Evolutionary conservation across 2,888 invertebrate species (phyloP).

Genomic region (Trichacis sp.): DNA sequence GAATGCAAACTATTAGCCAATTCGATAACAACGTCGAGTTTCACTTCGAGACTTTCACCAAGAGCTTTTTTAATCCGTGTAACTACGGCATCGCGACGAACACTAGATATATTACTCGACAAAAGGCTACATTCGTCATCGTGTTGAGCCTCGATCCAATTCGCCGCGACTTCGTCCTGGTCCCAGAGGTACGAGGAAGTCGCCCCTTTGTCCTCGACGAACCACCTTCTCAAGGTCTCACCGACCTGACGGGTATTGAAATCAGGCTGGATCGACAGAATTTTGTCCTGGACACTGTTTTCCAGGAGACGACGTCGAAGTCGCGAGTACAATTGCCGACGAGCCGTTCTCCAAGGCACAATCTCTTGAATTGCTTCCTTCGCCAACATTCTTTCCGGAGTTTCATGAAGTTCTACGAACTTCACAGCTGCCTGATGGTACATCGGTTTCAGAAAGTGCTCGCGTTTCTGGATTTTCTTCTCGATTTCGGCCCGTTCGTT

Average conservation of each 20-base stretch:
- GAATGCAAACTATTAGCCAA: slow-evolving; percentile 81
- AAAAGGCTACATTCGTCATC: slow-evolving; percentile 75
- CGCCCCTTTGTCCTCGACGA: slow-evolving; percentile 90
- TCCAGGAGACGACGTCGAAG: slow-evolving; percentile 85
- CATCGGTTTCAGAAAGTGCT: slow-evolving; percentile 82
- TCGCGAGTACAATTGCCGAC: slow-evolving; percentile 89
- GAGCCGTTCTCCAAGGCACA: slow-evolving; percentile 87
- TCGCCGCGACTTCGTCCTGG: slow-evolving; percentile 83
- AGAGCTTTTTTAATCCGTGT: slow-evolving; percentile 82
- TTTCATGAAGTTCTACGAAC: slow-evolving; percentile 98
- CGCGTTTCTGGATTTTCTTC: slow-evolving; percentile 78
- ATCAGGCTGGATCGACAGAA: slow-evolving; percentile 76
- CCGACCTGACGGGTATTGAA: slow-evolving; percentile 83
- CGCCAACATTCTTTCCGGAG: slow-evolving; percentile 96
- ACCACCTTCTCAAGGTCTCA: slow-evolving; percentile 93
- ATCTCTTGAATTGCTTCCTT: slow-evolving; percentile 93
- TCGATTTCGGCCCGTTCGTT: slow-evolving; percentile 74
- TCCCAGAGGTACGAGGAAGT: slow-evolving; percentile 93
- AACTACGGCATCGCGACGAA: slow-evolving; percentile 85
- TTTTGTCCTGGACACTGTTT: slow-evolving; percentile 77
- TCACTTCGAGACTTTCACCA: slow-evolving; percentile 83
- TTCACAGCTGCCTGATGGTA: slow-evolving; percentile 93
- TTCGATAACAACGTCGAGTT: slow-evolving; percentile 82
- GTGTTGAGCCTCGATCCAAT: slow-evolving; percentile 82
- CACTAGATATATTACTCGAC: slow-evolving; percentile 83